Percentiles rank a stretch among this genome's conserved stretches.
These are phyloP conservation scores for Apaloderma vittatum DNA, from an alignment of 2,113 vertebrate species.

Conservation along the genomic window DNA sequence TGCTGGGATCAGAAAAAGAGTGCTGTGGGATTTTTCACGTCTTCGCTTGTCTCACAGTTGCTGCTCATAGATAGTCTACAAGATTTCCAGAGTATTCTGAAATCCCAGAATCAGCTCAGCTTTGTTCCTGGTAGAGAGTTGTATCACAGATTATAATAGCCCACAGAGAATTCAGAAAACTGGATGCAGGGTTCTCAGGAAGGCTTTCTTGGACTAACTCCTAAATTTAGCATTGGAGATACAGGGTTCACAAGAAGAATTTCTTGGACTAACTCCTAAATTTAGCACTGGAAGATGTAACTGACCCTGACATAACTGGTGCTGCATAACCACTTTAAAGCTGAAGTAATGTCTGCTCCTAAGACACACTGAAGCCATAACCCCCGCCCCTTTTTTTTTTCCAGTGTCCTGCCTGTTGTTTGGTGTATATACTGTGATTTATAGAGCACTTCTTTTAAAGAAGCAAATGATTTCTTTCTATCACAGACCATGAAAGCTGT, in stretches of 20 bases:
- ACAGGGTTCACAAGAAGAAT: neutral
- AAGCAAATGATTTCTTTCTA: slow-evolving; percentile 24
- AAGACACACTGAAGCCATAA: neutral
- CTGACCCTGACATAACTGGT: neutral
- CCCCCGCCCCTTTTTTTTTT: neutral
- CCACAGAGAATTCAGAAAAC: neutral
- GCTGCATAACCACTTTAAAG: neutral
- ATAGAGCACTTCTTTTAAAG: slow-evolving; percentile 1
- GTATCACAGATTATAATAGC: neutral
- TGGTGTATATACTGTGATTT: neutral
- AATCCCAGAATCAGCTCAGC: neutral
- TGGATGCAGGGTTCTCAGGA: neutral
- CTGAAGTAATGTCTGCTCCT: slow-evolving; percentile 20
- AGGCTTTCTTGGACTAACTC: neutral
- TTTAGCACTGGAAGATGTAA: neutral
- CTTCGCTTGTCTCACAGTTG: neutral
- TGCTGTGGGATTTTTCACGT: neutral
- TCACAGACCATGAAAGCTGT: slow-evolving; percentile 21
- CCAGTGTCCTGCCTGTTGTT: neutral
- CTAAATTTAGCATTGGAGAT: neutral
- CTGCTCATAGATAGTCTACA: neutral
- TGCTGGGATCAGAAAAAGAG: neutral
- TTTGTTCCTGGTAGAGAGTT: neutral
- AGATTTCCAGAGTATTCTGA: neutral
- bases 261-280: neutral